Percentiles rank a stretch among this genome's conserved stretches.
Conservation (phyloP, 2,888 invertebrate genomes). For the Apoda limacodes region DNA sequence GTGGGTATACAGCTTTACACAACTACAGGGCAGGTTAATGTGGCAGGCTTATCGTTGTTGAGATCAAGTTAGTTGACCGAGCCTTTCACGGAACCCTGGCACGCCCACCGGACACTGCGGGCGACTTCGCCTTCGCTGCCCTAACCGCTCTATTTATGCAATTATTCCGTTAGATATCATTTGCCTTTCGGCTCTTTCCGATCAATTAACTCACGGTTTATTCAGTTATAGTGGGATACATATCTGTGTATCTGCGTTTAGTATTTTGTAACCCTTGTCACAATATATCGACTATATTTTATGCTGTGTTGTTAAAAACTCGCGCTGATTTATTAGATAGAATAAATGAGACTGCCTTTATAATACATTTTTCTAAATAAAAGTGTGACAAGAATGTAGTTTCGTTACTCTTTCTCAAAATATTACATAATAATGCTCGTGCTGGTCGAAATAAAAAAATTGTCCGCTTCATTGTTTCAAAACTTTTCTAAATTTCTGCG, state of each 20-base stretch:
- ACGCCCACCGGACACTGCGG: slow-evolving; percentile 30
- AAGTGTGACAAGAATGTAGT: too few species aligned
- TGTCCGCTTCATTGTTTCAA: slow-evolving; percentile 39
- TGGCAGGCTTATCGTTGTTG: slow-evolving; percentile 43
- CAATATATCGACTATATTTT: too few species aligned
- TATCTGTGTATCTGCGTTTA: too few species aligned
- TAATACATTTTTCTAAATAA: too few species aligned
- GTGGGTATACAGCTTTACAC: slow-evolving; percentile 22
- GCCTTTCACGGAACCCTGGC: slow-evolving; percentile 48
- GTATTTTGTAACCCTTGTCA: too few species aligned
- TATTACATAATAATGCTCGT: slow-evolving; percentile 36
- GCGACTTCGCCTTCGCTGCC: slow-evolving; percentile 32
- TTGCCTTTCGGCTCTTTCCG: slow-evolving; percentile 6
- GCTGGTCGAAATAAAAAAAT: slow-evolving; percentile 41
- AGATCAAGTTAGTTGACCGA: slow-evolving; percentile 43
- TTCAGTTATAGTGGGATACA: too few species aligned
- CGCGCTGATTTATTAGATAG: too few species aligned
- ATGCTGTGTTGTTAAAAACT: too few species aligned
- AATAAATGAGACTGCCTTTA: too few species aligned
- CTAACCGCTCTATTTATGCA: slow-evolving; percentile 25
- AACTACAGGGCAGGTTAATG: slow-evolving; percentile 30
- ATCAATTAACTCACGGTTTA: too few species aligned
- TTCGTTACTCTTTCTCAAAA: too few species aligned
- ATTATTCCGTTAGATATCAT: slow-evolving; percentile 14
- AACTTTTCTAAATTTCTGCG: slow-evolving; percentile 34